Base-by-base conservation (phyloP, 2,113 vertebrate species). In the Oreotrochilus melanogaster region DNA sequence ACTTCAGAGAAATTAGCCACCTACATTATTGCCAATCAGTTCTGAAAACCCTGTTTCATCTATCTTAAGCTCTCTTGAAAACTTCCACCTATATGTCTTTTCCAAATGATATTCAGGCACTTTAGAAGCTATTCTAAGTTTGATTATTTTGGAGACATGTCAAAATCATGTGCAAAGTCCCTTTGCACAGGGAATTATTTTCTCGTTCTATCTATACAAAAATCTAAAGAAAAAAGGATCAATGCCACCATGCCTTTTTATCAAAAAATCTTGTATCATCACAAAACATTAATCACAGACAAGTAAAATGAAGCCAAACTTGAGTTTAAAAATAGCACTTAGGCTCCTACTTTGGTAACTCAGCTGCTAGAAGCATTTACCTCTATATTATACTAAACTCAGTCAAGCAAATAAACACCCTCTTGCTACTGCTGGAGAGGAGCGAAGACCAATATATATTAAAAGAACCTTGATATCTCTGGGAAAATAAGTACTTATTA, bases 1-100 rank as follows among this genome's bases (percentile, higher is more conserved):
- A 74, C 73, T 95, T 93, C 79, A 93, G 79, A 92, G 79, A 93
- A 91, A 93, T 92, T 92, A 93, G 60, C 30, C 83, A 93, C 43
- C 69, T 89, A 60, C 27, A 83, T 88, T 86, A 92, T 33, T 78
- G 64, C 60, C 37, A 83, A 71, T 83, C 83, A 80, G 48, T 71
- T 92, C 61, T 72, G 76, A 94, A 92, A 90, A 74, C 27, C 14
- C 33, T 50, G 43, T 70, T 93, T 92, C 65, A 90, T 78, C 70
- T 94, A 8, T 22, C 23, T 70, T 93, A 88, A 95, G 60, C 43
- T 64, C 65, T 81, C 53, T 25, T 39, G 60, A 92, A 92, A 92
- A 47, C n/a, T 60, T 90, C 83, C 84, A 74, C 35, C 86, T 89
- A 12, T 66, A 35, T 10, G 2, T 19, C 62, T 93, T 88, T 80